Base-by-base conservation (phyloP, 1,140 invertebrate genomes). In the Centruroides sculpturatus region DNA sequence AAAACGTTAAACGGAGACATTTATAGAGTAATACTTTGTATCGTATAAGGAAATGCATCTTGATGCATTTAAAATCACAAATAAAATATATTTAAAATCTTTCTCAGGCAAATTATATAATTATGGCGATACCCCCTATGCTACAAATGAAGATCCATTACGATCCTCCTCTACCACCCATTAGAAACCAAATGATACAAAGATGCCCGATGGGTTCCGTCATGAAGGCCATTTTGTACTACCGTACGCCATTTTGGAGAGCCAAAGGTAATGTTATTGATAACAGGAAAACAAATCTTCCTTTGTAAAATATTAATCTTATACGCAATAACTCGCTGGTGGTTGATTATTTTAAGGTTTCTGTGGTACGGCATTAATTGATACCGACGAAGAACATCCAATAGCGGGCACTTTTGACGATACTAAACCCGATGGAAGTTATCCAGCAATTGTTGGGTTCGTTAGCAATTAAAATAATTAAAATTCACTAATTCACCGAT, bases 161-260 rank as follows among this genome's bases (percentile, higher is more conserved):
- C 59, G 65, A 64, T n/a, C 75, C 75, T 3, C 54, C 68, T 35
- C 60, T 76, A 7, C 70, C 73, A 0, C 57, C 68, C 35, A 57
- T 67, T 3, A 66, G 71, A 7, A 69, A 68, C 54, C 74, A 76
- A 64, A 64, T 76, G 7, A 68, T 70, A 12, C 74, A 75, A 66
- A 62, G 74, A 46, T 64, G 71, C 12, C 73, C 73, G 0, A 75
- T 76, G 74, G 75, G 74, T 6, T 55, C 62, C 35, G 68, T 71
- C 23, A 74, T 76, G 47, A 75, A 76, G 62, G 69, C 68, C 5
- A 71, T 74, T 56, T 51, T 73, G 8, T 75, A 72, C 62, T 76
- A 75, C 58, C 61, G 69, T 11, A 68, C 56, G 13, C 53, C 71
- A 36, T 75, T 74, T 59, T 76, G 74, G 74, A 70, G 67, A 57